These are phyloP conservation scores for Tricholauxania praeusta DNA, from an alignment of 2,888 invertebrate species.

Conservation along the genomic window DNA sequence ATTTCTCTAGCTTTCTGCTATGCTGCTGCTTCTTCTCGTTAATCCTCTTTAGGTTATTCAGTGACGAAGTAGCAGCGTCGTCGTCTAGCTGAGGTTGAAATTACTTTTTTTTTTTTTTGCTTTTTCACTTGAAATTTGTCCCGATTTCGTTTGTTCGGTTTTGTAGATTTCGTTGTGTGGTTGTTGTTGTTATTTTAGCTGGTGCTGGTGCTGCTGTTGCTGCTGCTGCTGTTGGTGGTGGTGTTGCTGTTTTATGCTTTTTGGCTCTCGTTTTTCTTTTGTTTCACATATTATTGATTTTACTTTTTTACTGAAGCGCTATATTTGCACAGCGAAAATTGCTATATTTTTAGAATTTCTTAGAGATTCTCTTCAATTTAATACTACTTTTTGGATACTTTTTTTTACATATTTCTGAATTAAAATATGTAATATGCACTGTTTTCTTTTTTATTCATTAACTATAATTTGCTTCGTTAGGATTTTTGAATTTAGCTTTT, in stretches of 20 bases:
- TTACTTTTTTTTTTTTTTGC: slow-evolving; percentile 30
- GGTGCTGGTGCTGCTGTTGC: slow-evolving; percentile 38
- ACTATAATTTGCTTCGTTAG: neutral
- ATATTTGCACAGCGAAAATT: slow-evolving; percentile 10
- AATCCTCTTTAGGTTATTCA: slow-evolving; percentile 12
- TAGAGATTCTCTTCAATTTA: neutral
- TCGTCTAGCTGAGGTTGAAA: slow-evolving; percentile 2
- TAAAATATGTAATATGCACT: neutral
- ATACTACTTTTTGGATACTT: neutral
- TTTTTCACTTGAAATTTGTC: slow-evolving; percentile 43
- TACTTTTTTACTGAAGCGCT: slow-evolving; percentile 36
- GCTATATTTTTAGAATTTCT: slow-evolving; percentile 20
- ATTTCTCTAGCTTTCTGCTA: neutral
- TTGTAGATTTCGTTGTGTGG: slow-evolving; percentile 9
- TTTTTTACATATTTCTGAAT: neutral
- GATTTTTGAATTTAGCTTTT: neutral
- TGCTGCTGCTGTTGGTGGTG: slow-evolving; percentile 44
- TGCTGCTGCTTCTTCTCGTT: slow-evolving; percentile 47
- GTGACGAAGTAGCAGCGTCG: no score
- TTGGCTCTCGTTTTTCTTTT: slow-evolving; percentile 43
- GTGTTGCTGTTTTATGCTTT: slow-evolving; percentile 36
- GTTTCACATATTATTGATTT: slow-evolving; percentile 50
- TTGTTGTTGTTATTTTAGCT: slow-evolving; percentile 31
- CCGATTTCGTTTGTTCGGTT: slow-evolving; percentile 45
- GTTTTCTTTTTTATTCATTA: neutral